Evolutionary conservation across 2,888 invertebrate species (phyloP), one percentile per base, ranked within the genome.

Genomic region (Strigamia maritima): DNA sequence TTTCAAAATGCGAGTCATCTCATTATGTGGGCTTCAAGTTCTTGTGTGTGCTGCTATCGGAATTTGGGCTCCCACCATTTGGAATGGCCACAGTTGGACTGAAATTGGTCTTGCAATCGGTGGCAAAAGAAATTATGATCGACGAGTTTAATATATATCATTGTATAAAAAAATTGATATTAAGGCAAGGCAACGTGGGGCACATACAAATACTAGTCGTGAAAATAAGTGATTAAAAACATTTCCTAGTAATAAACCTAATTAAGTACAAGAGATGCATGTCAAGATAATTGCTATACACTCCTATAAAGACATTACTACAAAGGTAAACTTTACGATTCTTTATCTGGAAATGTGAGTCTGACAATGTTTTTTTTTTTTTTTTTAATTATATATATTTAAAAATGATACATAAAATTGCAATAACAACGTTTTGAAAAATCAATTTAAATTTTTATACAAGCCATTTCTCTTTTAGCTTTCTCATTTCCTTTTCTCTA

Each of bases 401-500:
- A 70, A 70, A 70, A 70, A 70, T 26, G 14, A 70, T 24, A 70
- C 24, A 70, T 28, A 70, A 70, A 28, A 28, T 28, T 26, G 70
- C 70, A 70, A 70, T 70, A 70, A 70, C 12, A 28, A 2, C 28
- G 8, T 4, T 70, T 70, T 70, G 28, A 70, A 70, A 70, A 70
- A 70, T 70, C 70, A 70, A 70, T 70, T 70, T 70, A 70, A 70
- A 70, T 70, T 70, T 70, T 24, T 70, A 54, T 70, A 70, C 70
- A 70, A 70, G 70, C 70, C 70, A 70, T 70, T 70, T 70, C 70
- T 70, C 70, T 70, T 70, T 54, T 26, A 24, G 70, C 70, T 70
- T 70, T 70, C 70, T 70, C 70, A 70, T 70, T 70, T 70, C 70
- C 70, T 70, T 70, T 70, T 70, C 70, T 70, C 70, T 70, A 70